These are phyloP conservation scores for Artemia franciscana DNA, from an alignment of 1,140 invertebrate genomes.

Conservation along the genomic window DNA sequence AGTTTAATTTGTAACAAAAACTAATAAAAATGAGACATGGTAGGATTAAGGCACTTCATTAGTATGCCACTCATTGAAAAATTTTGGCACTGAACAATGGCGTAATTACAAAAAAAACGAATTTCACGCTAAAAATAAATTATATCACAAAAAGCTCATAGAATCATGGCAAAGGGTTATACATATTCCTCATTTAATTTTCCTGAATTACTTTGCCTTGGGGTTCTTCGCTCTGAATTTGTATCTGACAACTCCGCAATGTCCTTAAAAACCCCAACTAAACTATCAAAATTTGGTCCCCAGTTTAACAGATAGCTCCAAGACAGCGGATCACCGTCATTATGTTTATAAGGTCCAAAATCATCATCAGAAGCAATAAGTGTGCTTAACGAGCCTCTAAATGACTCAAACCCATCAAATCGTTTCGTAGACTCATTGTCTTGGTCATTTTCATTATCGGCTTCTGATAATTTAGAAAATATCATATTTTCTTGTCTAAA, in stretches of 20 bases:
- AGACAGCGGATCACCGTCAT: conserved; percentile 51
- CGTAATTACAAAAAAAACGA: not conserved
- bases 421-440: conserved; percentile 23
- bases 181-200: not conserved
- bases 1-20: too few relatives aligned
- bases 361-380: conserved; percentile 79
- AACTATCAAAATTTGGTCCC: conserved; percentile 82
- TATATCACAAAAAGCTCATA: not conserved
- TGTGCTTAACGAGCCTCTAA: conserved; percentile 72
- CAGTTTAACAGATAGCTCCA: conserved; percentile 88
- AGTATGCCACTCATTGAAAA: not conserved
- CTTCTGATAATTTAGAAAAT: conserved; percentile 41
- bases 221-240: conserved; percentile 27
- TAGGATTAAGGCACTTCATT: not conserved
- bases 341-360: conserved; percentile 41
- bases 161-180: not conserved
- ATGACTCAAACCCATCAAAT: conserved; percentile 77
- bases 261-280: conserved; percentile 85
- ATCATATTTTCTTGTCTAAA: conserved; percentile 26
- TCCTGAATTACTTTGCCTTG: not conserved
- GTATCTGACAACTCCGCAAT: conserved; percentile 76
- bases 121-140: not conserved
- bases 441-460: conserved; percentile 25
- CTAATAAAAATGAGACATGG: too few relatives aligned
- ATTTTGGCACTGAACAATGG: not conserved